Percentiles rank a stretch among this genome's conserved stretches.
phyloP scores from a whole-genome alignment of 2,113 vertebrate species.

The Myxocyprinus asiaticus region DNA sequence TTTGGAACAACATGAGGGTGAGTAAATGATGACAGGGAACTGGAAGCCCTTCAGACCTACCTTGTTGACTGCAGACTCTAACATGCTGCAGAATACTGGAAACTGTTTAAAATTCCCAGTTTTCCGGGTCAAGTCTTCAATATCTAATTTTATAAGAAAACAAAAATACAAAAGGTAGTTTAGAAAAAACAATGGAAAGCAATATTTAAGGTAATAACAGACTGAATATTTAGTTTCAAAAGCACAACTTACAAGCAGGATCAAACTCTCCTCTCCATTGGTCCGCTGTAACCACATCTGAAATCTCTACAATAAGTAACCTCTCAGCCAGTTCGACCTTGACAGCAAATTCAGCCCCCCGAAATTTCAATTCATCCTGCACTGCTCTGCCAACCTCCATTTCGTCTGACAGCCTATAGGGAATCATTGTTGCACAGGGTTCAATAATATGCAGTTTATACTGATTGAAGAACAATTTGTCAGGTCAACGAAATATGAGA shows the following conservation, averaged over 20 bases:
- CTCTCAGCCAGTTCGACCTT: conserved; percentile 75
- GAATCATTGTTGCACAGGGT: not conserved
- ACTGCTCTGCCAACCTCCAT: conserved; percentile 73
- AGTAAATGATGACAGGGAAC: not conserved
- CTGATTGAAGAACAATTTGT: not conserved
- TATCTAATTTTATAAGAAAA: conserved; percentile 72
- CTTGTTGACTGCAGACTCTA: conserved; percentile 88
- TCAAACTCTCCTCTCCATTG: conserved; percentile 91
- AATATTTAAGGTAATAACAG: not conserved
- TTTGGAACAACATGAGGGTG: too few relatives aligned
- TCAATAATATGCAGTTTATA: not conserved
- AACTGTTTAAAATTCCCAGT: conserved; percentile 98
- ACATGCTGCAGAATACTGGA: conserved; percentile 92
- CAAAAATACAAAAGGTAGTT: not conserved
- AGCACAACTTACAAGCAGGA: conserved; percentile 79
- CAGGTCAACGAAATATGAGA: too few relatives aligned
- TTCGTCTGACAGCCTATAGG: conserved; percentile 6
- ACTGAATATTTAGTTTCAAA: not conserved
- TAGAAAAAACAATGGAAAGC: not conserved
- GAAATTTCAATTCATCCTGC: conserved; percentile 83
- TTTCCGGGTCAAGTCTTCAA: conserved; percentile 92
- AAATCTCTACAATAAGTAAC: conserved; percentile 84
- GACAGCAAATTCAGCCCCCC: conserved; percentile 81
- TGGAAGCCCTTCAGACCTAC: conserved; percentile 60
- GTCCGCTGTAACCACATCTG: conserved; percentile 83